Base-by-base conservation (phyloP, 2,113 vertebrate genomes). In the Erythrocercus mccallii region DNA sequence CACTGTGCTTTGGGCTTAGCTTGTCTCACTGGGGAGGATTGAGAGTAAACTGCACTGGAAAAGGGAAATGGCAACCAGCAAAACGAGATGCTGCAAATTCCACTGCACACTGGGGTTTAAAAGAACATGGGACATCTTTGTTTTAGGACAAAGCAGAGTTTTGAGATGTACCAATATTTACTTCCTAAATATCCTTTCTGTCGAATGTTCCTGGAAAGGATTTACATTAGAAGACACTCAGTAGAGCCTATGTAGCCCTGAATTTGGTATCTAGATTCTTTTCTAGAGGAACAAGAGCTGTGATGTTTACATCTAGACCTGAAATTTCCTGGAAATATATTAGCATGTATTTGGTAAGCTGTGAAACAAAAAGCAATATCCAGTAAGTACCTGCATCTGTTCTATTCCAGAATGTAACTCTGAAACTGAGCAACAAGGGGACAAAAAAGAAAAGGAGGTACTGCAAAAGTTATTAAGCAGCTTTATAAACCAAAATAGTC, bases 401-500 rank as follows among this genome's bases (percentile, higher is more conserved):
- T 80, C 45, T 48, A 3, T 58, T 78, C 54, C 69, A 70, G 38
- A 79, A 87, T 9, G 24, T 47, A 42, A 37, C 73, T 72, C 50
- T 50, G 47, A 81, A 93, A 83, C 51, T 22, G n/a, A 89, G 62
- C 35, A 92, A 51, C 47, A 94, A 74, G 30, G 31, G 25, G 62
- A 10, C 33, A 77, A 86, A 66, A 70, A 42, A 44, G 28, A 57
- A 81, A 81, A 91, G 25, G 24, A 90, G 54, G 42, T 73, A 60
- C 31, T 50, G 45, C 37, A 37, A 84, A 93, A 94, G 81, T 92
- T 90, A 88, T 86, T 89, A 86, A 76, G 50, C 20, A 89, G 48
- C 64, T 87, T 90, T 86, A 90, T 85, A 96, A 86, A 90, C 16
- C 30, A 80, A 92, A 86, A 11, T 21, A 93, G 64, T 50, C 77